Evolutionary conservation across 2,888 invertebrate species (phyloP).

Genomic region (Rutpela maculata): DNA sequence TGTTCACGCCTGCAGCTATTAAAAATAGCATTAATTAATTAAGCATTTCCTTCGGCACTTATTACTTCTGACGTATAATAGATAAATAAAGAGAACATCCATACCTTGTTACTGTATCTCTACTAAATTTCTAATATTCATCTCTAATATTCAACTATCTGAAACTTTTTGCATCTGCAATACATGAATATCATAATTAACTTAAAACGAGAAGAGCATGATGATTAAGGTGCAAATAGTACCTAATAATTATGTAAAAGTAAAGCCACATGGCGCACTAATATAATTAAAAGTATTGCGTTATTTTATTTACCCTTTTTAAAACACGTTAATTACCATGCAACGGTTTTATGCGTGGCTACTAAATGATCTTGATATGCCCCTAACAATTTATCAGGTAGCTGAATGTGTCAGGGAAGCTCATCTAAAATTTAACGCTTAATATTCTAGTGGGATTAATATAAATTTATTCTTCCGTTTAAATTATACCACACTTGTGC

Average conservation of each 20-base stretch:
- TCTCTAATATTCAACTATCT: too few relatives aligned
- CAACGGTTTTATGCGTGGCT: background rate
- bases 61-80: too few relatives aligned
- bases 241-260: background rate
- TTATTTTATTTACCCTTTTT: background rate
- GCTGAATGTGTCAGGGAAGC: conserved; percentile 4
- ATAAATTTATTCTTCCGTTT: background rate
- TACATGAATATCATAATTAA: background rate
- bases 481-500: background rate
- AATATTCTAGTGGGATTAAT: conserved; percentile 1
- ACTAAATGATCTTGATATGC: conserved; percentile 7
- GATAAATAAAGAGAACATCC: too few relatives aligned
- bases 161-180: too few relatives aligned
- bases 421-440: conserved; percentile 7
- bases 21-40: too few relatives aligned
- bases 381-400: conserved; percentile 4
- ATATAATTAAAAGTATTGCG: background rate
- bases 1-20: too few relatives aligned
- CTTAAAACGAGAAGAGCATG: background rate
- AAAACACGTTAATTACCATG: background rate
- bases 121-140: too few relatives aligned
- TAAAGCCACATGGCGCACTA: background rate
- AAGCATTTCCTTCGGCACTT: too few relatives aligned
- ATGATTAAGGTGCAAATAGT: background rate
- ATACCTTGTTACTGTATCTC: too few relatives aligned